Evolutionary conservation across 2,113 vertebrate genomes (phyloP).

Genomic region (Muntiacus reevesi): DNA sequence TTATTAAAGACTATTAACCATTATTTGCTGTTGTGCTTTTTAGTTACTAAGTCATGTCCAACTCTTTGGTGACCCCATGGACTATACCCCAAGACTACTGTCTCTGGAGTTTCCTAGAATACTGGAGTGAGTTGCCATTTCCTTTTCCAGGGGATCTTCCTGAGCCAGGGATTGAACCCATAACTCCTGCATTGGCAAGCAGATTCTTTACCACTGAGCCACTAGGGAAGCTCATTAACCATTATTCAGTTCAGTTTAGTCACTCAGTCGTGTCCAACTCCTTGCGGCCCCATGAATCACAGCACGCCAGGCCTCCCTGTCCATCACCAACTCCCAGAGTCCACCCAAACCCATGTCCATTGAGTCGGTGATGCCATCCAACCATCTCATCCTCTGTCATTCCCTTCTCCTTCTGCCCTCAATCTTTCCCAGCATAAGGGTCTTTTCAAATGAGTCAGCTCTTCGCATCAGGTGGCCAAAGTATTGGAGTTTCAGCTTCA

Average conservation of each 20-base stretch:
- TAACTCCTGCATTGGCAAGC: background rate
- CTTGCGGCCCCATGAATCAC: fast-evolving
- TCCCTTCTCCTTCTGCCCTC: background rate
- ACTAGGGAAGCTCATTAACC: background rate
- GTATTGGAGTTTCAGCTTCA: background rate
- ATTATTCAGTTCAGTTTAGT: background rate
- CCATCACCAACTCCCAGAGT: background rate
- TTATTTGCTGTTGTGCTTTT: background rate
- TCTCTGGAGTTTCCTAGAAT: background rate
- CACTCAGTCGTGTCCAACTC: background rate
- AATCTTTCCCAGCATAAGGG: background rate
- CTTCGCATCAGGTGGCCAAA: background rate
- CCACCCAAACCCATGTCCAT: background rate
- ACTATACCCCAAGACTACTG: background rate
- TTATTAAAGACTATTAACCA: background rate
- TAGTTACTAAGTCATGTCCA: background rate
- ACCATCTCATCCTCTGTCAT: fast-evolving
- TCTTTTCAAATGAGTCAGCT: background rate
- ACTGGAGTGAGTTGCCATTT: background rate
- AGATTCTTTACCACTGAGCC: background rate
- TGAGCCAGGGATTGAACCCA: background rate
- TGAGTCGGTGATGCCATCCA: background rate
- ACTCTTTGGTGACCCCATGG: background rate
- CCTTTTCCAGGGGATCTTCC: background rate
- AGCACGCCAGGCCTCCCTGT: background rate